Evolutionary conservation across 64 coral and sea anemone species (phyloP).

Genomic region (Catalaphyllia jardinei): DNA sequence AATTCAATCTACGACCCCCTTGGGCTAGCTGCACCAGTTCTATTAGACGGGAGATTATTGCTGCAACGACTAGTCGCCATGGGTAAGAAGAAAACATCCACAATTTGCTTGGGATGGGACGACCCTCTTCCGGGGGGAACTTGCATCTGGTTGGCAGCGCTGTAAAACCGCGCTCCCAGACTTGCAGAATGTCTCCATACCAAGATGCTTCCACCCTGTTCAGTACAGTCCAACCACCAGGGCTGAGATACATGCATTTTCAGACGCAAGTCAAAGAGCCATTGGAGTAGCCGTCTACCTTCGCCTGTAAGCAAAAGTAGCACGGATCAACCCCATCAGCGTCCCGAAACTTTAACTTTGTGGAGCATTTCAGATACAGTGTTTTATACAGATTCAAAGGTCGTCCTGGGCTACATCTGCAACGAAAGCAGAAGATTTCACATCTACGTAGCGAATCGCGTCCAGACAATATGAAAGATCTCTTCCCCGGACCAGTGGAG

Average conservation of each 20-base stretch:
- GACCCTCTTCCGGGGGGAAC: conserved; percentile 8
- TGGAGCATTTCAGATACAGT: conserved; percentile 3
- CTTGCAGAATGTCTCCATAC: not conserved
- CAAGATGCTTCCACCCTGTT: not conserved
- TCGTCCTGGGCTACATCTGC: conserved; percentile 24
- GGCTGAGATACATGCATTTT: conserved; percentile 17
- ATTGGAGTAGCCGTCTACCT: not conserved
- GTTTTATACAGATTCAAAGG: not conserved
- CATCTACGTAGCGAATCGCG: conserved; percentile 8
- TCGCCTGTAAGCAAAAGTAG: not conserved
- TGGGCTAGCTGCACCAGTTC: not conserved
- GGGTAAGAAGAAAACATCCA: not conserved
- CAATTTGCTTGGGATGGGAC: not conserved
- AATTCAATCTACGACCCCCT: not conserved
- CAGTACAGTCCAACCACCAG: not conserved
- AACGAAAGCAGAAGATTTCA: conserved; percentile 22
- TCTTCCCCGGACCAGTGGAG: conserved; percentile 1
- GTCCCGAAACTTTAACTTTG: conserved; percentile 3
- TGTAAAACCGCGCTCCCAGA: not conserved
- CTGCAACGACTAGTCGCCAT: not conserved
- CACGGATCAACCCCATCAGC: not conserved
- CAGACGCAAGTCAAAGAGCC: conserved; percentile 15
- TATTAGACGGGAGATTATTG: not conserved
- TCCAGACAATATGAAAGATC: conserved; percentile 8
- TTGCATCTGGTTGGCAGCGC: not conserved